A percentile compares a stretch with the other conserved stretches of the same genome.
Conservation (phyloP, 2,888 invertebrate genomes). For the Ypsolopha sequella region DNA sequence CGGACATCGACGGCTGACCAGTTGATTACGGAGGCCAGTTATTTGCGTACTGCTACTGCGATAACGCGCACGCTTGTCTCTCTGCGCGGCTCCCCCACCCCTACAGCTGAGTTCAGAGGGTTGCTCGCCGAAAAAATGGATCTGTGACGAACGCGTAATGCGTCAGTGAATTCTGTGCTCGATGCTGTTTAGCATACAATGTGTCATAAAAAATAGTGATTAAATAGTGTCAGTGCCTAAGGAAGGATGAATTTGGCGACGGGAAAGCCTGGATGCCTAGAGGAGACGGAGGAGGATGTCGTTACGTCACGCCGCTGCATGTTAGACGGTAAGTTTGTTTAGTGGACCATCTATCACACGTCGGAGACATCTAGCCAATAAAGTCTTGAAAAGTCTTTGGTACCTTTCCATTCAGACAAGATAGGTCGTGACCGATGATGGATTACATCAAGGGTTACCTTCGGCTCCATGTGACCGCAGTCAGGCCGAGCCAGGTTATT, state of each 20-base stretch:
- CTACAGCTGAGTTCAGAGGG: conserved; percentile 22
- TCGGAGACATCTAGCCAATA: neutral
- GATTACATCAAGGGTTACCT: neutral
- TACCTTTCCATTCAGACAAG: too few species aligned
- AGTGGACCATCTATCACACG: neutral
- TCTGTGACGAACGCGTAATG: conserved; percentile 25
- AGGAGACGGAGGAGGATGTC: conserved; percentile 52
- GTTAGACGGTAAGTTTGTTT: conserved; percentile 54
- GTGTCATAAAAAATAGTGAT: conserved; percentile 24
- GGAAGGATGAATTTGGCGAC: conserved; percentile 44
- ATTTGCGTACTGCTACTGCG: conserved; percentile 48
- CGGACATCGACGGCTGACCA: conserved; percentile 43
- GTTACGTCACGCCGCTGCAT: conserved; percentile 52
- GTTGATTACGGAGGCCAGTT: conserved; percentile 47
- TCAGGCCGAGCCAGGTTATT: neutral
- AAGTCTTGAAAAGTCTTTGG: too few species aligned
- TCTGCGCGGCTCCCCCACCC: conserved; percentile 11
- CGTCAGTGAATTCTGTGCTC: conserved; percentile 16
- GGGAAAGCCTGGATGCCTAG: conserved; percentile 33
- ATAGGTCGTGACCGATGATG: neutral
- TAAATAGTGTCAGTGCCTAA: conserved; percentile 19
- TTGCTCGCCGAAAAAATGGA: conserved; percentile 2
- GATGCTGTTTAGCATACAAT: too few species aligned
- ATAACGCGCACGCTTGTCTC: conserved; percentile 31
- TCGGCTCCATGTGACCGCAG: neutral